A percentile compares a stretch with the other conserved stretches of the same genome.
Evolutionary conservation across 1,140 invertebrate species (phyloP).

Genomic region (Probaryconus sp.): DNA sequence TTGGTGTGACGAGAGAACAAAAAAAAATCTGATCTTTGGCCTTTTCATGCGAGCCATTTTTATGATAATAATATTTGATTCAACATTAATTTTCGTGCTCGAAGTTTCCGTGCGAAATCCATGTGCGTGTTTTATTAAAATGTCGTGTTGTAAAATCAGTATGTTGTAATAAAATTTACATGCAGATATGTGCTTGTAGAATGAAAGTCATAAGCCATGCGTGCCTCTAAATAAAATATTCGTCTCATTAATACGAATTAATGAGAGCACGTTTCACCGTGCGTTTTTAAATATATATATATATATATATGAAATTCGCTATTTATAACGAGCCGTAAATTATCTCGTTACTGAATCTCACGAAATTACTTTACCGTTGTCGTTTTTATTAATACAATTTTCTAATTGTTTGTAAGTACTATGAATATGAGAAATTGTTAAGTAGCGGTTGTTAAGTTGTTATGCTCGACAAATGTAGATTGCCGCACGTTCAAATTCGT

Average conservation of each 20-base stretch:
- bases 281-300: conserved; percentile 28
- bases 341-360: background rate
- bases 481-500: too few relatives aligned
- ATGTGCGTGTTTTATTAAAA: conserved; percentile 58
- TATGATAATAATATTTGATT: conserved; percentile 25
- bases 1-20: background rate
- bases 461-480: too few relatives aligned
- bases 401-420: background rate
- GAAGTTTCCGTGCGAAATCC: conserved; percentile 46
- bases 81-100: conserved; percentile 45
- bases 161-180: conserved; percentile 59
- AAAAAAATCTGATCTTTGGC: conserved; percentile 19
- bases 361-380: too few relatives aligned
- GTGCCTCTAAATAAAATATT: conserved; percentile 56
- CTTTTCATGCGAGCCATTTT: conserved; percentile 17
- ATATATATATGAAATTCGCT: conserved; percentile 23
- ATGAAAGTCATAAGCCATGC: conserved; percentile 29
- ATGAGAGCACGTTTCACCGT: conserved; percentile 26
- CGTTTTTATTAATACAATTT: too few relatives aligned
- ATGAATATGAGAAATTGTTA: conserved; percentile 3
- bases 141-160: conserved; percentile 55
- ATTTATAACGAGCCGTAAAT: background rate
- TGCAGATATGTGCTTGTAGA: conserved; percentile 47
- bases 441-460: conserved; percentile 6
- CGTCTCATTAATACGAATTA: conserved; percentile 56